Base-by-base conservation (phyloP, 2,797 vertebrate species). In the Cheracebus regulus region DNA sequence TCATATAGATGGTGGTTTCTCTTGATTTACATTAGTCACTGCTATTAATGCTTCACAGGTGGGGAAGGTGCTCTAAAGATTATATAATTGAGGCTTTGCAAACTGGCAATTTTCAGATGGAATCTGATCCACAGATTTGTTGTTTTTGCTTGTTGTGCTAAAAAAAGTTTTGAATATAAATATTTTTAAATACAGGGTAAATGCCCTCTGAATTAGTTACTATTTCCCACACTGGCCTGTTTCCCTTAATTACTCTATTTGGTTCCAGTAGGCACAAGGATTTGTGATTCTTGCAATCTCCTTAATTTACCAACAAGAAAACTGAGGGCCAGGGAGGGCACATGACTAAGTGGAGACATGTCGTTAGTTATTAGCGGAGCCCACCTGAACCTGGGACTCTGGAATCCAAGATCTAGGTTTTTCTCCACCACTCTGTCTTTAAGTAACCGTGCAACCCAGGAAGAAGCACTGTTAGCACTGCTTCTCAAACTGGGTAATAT, bases 121-220 rank as follows among this genome's bases (percentile, higher is more conserved):
- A 90, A 92, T 88, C 41, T 75, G 55, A 94, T 12, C 3, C 30
- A 82, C n/a, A 30, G 48, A 55, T 75, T 33, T 94, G 9, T 57
- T 93, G 48, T 15, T 89, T 76, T 72, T 36, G 1, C 55, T 61
- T 52, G 14, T 30, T 73, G 28, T 61, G 79, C 70, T 90, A 50
- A 90, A 90, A 70, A 70, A 81, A 82, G 9, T 87, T 89, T 87
- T 46, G 15, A 93, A 57, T 80, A 52, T 88, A 95, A 93, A 82
- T 58, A 28, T 87, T 91, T 93, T 79, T 50, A 80, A 84, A 90
- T 48, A 55, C 7, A 90, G 36, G 30, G 30, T 50, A 93, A 89
- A 70, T 90, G 50, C 75, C 50, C 57, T 88, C 36, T 61, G 61
- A 96, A 10, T 67, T 89, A 92, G 86, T 26, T 85, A 57, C 9